These are phyloP conservation scores for Chrysogorgia sp. DNA, from an alignment of 92 coral and sea anemone species.

Conservation along the genomic window DNA sequence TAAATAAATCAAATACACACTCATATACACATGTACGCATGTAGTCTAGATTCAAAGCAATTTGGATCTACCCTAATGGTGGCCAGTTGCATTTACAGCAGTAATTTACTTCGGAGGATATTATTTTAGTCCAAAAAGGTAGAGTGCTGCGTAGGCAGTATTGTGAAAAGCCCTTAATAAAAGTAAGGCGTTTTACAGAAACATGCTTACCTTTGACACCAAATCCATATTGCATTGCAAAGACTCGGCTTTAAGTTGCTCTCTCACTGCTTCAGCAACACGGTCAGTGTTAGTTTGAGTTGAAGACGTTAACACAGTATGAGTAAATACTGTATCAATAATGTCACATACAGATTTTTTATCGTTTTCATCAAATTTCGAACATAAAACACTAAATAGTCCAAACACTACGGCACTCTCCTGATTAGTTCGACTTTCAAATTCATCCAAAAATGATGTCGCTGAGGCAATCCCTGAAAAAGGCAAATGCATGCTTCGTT, in stretches of 20 bases:
- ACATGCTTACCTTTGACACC: conserved; percentile 68
- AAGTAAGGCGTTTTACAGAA: neutral
- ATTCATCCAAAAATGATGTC: conserved; percentile 73
- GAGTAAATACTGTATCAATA: conserved; percentile 85
- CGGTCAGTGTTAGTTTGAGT: conserved; percentile 68
- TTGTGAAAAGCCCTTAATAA: neutral
- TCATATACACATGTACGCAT: too few relatives aligned
- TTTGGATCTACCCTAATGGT: too few relatives aligned
- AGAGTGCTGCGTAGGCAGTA: too few relatives aligned
- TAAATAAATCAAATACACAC: too few relatives aligned
- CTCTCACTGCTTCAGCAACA: conserved; percentile 75
- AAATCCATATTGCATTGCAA: conserved; percentile 80
- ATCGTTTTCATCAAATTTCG: conserved; percentile 67
- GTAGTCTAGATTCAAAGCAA: too few relatives aligned
- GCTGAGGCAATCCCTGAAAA: conserved; percentile 15
- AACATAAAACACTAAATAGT: conserved; percentile 74
- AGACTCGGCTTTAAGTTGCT: conserved; percentile 77
- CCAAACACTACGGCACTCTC: conserved; percentile 87
- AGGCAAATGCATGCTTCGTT: neutral
- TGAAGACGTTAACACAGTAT: conserved; percentile 85
- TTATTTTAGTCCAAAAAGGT: too few relatives aligned
- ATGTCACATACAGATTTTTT: conserved; percentile 68
- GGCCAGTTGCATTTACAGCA: too few relatives aligned
- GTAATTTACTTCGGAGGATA: too few relatives aligned
- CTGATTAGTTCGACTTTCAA: conserved; percentile 86